These are phyloP conservation scores for Plecotus auritus DNA, from an alignment of 2,113 vertebrate genomes.

Conservation along the genomic window DNA sequence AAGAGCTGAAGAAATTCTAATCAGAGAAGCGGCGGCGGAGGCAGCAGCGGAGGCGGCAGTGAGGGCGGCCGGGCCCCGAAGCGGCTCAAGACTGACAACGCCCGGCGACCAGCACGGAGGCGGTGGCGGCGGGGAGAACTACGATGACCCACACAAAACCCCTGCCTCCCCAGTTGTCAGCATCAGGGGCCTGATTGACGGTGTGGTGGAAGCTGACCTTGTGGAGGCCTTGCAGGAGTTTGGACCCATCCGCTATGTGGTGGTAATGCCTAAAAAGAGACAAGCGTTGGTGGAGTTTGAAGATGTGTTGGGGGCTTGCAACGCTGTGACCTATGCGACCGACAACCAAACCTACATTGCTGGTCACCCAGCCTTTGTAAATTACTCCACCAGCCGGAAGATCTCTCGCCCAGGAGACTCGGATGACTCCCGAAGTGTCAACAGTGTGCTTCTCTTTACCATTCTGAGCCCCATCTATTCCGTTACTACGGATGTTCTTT, in stretches of 20 bases:
- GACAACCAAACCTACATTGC: constrained; percentile 97
- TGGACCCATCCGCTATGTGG: constrained; percentile 94
- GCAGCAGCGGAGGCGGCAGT: constrained; percentile 89
- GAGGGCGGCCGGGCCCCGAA: constrained; percentile 92
- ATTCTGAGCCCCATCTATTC: constrained; percentile 94
- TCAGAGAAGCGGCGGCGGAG: constrained; percentile 79
- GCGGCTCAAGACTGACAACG: constrained; percentile 90
- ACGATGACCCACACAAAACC: constrained; percentile 94
- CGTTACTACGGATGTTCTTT: constrained; percentile 93
- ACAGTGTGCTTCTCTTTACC: constrained; percentile 94
- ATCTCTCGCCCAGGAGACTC: constrained; percentile 93
- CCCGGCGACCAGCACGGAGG: constrained; percentile 78
- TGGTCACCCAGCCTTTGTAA: constrained; percentile 93
- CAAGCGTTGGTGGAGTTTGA: constrained; percentile 96
- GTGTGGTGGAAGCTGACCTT: constrained; percentile 92
- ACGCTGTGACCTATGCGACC: constrained; percentile 92
- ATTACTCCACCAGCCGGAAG: constrained; percentile 98
- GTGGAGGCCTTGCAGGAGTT: constrained; percentile 96
- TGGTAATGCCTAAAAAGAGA: constrained; percentile 97
- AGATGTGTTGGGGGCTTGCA: constrained; percentile 91
- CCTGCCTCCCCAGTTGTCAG: constrained; percentile 94
- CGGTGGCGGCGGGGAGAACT: constrained; percentile 84
- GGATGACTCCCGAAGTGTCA: constrained; percentile 91
- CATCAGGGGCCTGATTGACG: constrained; percentile 92
- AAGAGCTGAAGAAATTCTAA: too few species aligned